Conservation (phyloP, 2,113 vertebrate species). For the Falcunculus frontatus region DNA sequence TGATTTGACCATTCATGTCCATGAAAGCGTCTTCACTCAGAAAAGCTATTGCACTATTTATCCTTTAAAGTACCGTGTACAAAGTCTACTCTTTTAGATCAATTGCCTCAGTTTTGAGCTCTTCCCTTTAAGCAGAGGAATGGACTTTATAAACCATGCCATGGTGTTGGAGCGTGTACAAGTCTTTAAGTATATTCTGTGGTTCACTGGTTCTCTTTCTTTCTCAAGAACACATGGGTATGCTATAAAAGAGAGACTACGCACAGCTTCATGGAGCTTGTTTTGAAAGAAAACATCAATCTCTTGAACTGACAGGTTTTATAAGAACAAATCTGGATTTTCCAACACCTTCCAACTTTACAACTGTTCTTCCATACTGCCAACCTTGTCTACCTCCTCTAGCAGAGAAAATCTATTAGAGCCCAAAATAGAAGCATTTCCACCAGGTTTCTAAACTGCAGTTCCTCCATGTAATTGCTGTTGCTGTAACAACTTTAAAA, state of each 20-base stretch:
- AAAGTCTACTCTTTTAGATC: not conserved
- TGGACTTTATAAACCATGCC: not conserved
- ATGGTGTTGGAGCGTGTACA: not conserved
- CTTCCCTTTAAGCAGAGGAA: not conserved
- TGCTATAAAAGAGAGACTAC: not conserved
- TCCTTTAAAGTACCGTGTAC: not conserved
- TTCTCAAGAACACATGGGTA: not conserved
- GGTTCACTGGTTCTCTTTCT: not conserved
- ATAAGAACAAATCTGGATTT: constrained; percentile 24
- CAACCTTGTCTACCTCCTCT: not conserved
- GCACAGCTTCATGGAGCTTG: not conserved
- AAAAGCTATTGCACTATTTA: not conserved
- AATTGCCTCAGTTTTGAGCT: not conserved
- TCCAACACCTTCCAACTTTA: constrained; percentile 11
- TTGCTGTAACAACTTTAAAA: constrained; percentile 10
- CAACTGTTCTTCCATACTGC: not conserved
- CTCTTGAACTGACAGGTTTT: constrained; percentile 6
- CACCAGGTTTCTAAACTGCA: not conserved
- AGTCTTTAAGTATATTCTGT: not conserved
- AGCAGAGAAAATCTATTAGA: not conserved
- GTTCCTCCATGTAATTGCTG: not conserved
- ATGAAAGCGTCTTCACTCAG: not conserved
- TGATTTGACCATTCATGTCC: not conserved
- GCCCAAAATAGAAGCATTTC: not conserved
- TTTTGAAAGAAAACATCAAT: constrained; percentile 15